phyloP scores from a whole-genome alignment of 2,113 vertebrate species.

The Myanophis thanlyinensis region DNA sequence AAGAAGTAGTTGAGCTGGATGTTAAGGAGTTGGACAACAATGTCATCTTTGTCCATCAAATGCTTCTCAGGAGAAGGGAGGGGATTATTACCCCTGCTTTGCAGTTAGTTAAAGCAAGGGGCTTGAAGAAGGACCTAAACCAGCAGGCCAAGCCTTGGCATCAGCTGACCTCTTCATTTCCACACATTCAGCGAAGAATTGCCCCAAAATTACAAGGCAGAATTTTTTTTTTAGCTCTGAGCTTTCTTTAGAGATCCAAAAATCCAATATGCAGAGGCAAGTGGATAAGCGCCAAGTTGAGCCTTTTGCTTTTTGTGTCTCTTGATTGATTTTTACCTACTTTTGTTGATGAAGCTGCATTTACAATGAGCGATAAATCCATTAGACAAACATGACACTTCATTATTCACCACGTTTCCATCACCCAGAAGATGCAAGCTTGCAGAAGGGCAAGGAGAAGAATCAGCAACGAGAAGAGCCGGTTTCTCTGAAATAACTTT shows the following conservation, averaged over 20 bases:
- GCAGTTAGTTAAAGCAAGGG: not conserved
- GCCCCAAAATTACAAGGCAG: conserved; percentile 2
- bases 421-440: not conserved
- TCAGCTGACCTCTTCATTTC: not conserved
- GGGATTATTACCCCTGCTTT: not conserved
- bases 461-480: not conserved
- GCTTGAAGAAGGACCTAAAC: not conserved
- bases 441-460: fast-evolving
- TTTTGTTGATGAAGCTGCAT: conserved; percentile 56
- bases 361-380: conserved; percentile 46
- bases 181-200: not conserved
- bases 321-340: conserved; percentile 47
- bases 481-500: not conserved
- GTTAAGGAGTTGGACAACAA: not conserved
- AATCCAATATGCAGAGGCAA: conserved; percentile 20
- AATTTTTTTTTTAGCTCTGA: conserved; percentile 30
- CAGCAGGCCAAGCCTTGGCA: not conserved
- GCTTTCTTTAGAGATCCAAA: conserved; percentile 24
- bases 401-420: conserved; percentile 21
- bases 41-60: not conserved
- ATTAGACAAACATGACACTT: conserved; percentile 45
- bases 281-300: conserved; percentile 35
- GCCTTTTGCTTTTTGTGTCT: conserved; percentile 39
- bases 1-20: not conserved
- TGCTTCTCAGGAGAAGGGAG: not conserved